Evolutionary conservation across 2,888 invertebrate species (phyloP).

Genomic region (Patella ulyssiponensis): DNA sequence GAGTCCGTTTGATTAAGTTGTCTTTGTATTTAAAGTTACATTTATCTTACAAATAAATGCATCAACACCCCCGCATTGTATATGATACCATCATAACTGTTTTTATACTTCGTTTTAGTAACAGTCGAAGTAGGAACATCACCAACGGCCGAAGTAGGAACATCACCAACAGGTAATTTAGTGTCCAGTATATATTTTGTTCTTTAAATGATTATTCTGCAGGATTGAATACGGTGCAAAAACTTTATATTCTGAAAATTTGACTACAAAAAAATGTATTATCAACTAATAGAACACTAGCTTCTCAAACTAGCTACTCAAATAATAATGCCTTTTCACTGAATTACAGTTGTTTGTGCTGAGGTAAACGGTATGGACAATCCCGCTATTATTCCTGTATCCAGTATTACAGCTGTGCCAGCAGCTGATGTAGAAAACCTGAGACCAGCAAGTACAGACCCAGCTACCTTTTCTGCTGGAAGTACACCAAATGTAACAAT

Average conservation of each 20-base stretch:
- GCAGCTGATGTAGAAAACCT: background rate
- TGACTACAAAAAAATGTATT: too few species aligned
- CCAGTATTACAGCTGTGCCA: background rate
- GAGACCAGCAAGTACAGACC: background rate
- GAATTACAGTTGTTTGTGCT: background rate
- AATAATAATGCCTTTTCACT: background rate
- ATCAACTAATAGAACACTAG: background rate
- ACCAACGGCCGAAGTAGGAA: background rate
- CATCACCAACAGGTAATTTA: background rate
- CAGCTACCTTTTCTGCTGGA: background rate
- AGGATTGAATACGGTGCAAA: too few species aligned
- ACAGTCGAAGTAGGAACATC: background rate
- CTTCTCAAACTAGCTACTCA: background rate
- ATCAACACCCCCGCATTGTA: too few species aligned
- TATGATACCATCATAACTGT: too few species aligned
- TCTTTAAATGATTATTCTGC: too few species aligned
- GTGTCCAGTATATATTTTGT: too few species aligned
- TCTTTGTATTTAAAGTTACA: too few species aligned
- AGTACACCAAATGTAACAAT: background rate
- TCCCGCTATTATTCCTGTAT: background rate
- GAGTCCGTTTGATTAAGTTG: too few species aligned
- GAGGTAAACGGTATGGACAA: background rate
- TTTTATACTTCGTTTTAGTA: too few species aligned
- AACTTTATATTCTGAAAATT: too few species aligned
- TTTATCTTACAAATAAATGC: too few species aligned